Base-by-base conservation (phyloP, 1,140 invertebrate genomes). In the Apis cerana region DNA sequence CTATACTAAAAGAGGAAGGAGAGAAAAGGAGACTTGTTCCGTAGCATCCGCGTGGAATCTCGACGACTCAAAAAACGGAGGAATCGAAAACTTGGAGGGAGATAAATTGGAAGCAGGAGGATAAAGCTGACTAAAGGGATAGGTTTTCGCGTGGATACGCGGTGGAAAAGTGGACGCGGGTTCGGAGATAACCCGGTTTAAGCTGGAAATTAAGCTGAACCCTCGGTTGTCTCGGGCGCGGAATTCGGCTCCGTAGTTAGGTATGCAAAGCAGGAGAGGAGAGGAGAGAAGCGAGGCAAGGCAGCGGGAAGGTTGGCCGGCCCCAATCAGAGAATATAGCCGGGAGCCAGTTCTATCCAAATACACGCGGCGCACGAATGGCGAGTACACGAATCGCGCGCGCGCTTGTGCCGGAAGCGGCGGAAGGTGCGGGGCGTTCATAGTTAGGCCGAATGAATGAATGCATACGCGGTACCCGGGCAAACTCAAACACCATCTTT, bases 291-390 rank as follows among this genome's bases (percentile, higher is more conserved):
- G 4, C 3, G 33, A 82, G 88, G 78, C 80, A 82, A 84, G 88
- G 81, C 65, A 88, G 81, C 77, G 85, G 79, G 67, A 80, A 87
- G 77, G 75, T 71, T 74, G 80, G 83, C 80, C 85, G 62, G 85
- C 79, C 83, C 88, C 89, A 91, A 91, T 91, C 90, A 90, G 88
- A 76, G 89, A 78, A 88, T 88, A 88, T 80, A 82, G 79, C 82
- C 54, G 56, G 50, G 64, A 74, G 75, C 33, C 68, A 56, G 69
- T 87, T 84, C 81, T 80, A 54, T 77, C 67, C 72, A 75, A 68
- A 77, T 74, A 72, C 71, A 68, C 52, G 62, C 21, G 43, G 70
- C 67, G 77, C 54, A 67, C 52, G 67, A 27, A 56, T 71, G 11
- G n/a, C 48, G 27, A 50, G 43, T 15, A 7, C 62, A 64, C 62